A percentile compares a stretch with the other conserved stretches of the same genome.
Conservation (phyloP, 1,140 invertebrate species). For the Thrips palmi region DNA sequence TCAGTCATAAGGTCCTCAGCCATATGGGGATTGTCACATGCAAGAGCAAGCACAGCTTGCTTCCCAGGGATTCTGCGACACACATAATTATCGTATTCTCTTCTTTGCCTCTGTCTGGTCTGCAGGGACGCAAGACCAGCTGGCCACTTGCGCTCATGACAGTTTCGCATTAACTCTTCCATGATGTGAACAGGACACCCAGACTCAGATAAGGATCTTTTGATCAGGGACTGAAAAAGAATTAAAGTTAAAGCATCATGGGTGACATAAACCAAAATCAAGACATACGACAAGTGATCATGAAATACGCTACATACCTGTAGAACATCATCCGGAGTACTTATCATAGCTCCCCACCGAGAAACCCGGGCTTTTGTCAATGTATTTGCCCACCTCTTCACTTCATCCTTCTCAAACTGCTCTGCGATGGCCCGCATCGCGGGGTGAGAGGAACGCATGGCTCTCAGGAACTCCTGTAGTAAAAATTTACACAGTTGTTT, state of each 20-base stretch:
- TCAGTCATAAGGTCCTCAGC: constrained; percentile 90
- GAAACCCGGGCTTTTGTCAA: constrained; percentile 73
- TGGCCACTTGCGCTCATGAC: constrained; percentile 88
- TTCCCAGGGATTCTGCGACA: constrained; percentile 87
- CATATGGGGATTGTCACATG: constrained; percentile 89
- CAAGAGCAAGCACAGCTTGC: constrained; percentile 84
- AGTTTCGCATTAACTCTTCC: constrained; percentile 91
- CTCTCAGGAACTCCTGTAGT: constrained; percentile 69
- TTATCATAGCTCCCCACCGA: constrained; percentile 94
- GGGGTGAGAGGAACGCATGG: constrained; percentile 75
- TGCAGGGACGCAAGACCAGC: constrained; percentile 80
- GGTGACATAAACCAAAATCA: not conserved
- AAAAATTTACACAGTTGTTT: constrained; percentile 6
- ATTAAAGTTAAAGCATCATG: constrained; percentile 6
- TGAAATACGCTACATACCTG: constrained; percentile 37
- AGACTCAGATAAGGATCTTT: constrained; percentile 75
- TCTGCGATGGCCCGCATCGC: constrained; percentile 73
- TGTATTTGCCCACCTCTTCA: constrained; percentile 76
- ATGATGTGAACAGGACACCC: constrained; percentile 83
- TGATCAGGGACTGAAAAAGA: constrained; percentile 65
- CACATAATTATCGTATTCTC: constrained; percentile 84
- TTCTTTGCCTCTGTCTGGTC: constrained; percentile 77
- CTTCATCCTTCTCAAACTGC: constrained; percentile 83
- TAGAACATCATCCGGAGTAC: constrained; percentile 81
- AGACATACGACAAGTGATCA: not conserved